Conservation (phyloP, 2,113 vertebrate genomes). For the Zeus faber region DNA sequence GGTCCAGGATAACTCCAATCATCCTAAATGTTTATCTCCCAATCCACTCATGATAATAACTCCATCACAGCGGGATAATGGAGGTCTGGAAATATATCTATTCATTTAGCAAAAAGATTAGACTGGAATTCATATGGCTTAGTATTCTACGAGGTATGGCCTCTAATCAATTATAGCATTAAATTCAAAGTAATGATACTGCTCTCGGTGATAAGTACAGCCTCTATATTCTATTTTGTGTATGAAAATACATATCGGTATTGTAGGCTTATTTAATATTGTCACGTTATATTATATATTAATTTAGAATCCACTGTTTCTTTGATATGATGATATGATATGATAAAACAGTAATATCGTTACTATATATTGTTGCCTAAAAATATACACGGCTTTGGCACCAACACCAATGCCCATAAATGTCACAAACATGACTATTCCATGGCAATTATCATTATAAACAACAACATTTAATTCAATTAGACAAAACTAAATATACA, state of each 20-base stretch:
- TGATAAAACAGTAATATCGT: neutral
- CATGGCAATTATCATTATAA: too few species aligned
- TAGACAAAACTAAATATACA: too few species aligned
- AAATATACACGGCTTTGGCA: neutral
- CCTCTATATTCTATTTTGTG: conserved; percentile 20
- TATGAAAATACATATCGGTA: neutral
- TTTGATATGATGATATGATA: neutral
- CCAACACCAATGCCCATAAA: neutral
- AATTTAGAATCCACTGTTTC: too few species aligned
- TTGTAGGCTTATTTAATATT: neutral
- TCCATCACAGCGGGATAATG: conserved; percentile 51
- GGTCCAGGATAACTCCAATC: conserved; percentile 57
- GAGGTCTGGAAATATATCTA: conserved; percentile 62
- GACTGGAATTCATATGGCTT: conserved; percentile 65
- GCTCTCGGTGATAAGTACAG: conserved; percentile 61
- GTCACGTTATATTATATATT: neutral
- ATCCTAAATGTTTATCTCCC: conserved; percentile 65
- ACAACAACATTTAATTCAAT: too few species aligned
- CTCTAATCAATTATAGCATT: conserved; percentile 67
- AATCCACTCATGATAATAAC: conserved; percentile 68
- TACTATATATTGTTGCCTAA: neutral
- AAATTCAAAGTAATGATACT: conserved; percentile 62
- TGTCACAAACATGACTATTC: too few species aligned
- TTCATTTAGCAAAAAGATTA: conserved; percentile 67
- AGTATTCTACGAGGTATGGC: conserved; percentile 34